Evolutionary conservation across 2,797 vertebrate genomes (phyloP), one percentile per base, ranked within the genome.

Genomic region (Argya squamiceps): DNA sequence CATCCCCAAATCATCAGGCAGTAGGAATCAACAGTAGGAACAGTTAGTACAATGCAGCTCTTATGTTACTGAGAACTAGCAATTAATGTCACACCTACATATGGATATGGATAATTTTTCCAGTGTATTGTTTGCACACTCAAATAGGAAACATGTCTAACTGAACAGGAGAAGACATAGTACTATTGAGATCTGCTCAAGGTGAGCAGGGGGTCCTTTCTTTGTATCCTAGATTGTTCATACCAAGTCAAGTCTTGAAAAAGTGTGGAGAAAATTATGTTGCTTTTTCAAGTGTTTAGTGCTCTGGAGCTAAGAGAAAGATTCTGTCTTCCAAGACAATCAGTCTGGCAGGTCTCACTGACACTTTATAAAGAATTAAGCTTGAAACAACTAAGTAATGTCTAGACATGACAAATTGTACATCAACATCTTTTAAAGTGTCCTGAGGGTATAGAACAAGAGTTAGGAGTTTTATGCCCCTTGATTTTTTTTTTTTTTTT

Each of bases 381-480:
- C 55, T 76, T 93, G 64, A 96, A 78, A 69, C 22, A 91, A 49
- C 39, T 64, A 76, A 92, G 84, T 94, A 91, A 44, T 83, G 69
- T 95, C 82, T 94, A 92, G 89, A 91, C 82, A 34, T 34, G 64
- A 88, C 62, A 89, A 90, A 73, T 14, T 84, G 46, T 64, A 68
- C 47, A 37, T 77, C 2, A 1, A 94, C 68, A 55, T 87, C 37
- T 79, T 96, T 84, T 79, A 87, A 95, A 87, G 24, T 60, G 13
- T 76, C 74, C 49, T 73, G 30, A 88, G 73, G 52, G 46, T 83
- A 86, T 70, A 23, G 44, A 92, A 85, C 36, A 36, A 87, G 63
- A 79, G 23, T 84, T 83, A 37, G 55, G 44, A 64, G 47, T 50
- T 88, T 93, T 91, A 74, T 70, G 19, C 5, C 10, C 24, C 32